Percentiles rank a stretch among this genome's conserved stretches.
phyloP scores from a whole-genome alignment of 2,113 vertebrate species.

The Thryonomys swinderianus region DNA sequence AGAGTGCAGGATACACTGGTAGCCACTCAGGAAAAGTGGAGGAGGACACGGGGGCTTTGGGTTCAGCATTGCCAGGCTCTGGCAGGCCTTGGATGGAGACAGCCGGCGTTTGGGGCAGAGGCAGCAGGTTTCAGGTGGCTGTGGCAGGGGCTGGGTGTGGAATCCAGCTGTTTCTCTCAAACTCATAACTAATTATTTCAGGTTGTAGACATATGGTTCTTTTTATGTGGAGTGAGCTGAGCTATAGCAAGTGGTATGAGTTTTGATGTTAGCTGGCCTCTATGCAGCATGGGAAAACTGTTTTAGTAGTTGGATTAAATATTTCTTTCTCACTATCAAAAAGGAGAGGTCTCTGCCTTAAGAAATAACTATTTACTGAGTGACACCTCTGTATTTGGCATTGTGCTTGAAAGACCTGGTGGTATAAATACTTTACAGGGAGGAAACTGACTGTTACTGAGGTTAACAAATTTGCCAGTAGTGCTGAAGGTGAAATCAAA shows the following conservation, averaged over 20 bases:
- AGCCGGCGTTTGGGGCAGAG: not conserved
- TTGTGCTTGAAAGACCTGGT: not conserved
- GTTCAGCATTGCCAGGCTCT: not conserved
- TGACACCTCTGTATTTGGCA: not conserved
- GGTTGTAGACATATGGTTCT: not conserved
- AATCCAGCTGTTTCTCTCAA: not conserved
- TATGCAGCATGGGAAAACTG: constrained; percentile 47
- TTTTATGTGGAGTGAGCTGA: not conserved
- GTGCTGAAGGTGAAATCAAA: not conserved
- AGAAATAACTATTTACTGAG: not conserved
- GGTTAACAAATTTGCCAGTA: not conserved
- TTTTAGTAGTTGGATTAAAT: constrained; percentile 28
- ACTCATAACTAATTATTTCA: not conserved
- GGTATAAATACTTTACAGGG: not conserved
- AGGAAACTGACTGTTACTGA: not conserved
- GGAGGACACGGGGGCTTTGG: no score
- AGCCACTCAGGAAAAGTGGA: not conserved
- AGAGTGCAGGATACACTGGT: no score
- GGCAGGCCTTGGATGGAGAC: rapidly evolving
- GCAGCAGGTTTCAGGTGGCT: not conserved
- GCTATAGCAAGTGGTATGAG: not conserved
- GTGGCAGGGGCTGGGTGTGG: not conserved
- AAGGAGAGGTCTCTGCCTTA: not conserved
- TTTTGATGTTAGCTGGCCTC: constrained; percentile 46
- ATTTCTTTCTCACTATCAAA: not conserved